Base-by-base conservation (phyloP, 30 jellyfish, hydroid and myxozoan genomes). In the Hydra vulgaris region DNA sequence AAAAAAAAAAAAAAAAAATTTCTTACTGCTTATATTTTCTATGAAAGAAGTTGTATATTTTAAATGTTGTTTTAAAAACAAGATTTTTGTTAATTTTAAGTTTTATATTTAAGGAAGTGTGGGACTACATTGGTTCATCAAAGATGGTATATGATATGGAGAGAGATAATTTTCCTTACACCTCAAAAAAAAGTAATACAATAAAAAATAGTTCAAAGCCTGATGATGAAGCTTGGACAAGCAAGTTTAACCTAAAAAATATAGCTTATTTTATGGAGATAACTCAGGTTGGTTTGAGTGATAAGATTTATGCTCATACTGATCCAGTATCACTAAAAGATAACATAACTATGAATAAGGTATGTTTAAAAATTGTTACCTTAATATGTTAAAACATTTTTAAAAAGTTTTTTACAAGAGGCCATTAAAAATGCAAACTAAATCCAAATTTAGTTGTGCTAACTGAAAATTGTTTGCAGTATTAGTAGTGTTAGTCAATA, bases 91-190 rank as follows among this genome's bases (percentile, higher is more conserved):
- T 53, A 26, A 76, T 76, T 52, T 76, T 54, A 1, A 0, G 19
- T 72, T 26, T 17, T 70, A 8, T 15, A 54, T 68, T 72, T 0
- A 74, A 92, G 98, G 98, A 92, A 92, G 95, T 84, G 15, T 92
- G 96, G 96, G 98, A 92, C 73, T 92, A 92, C 76, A 87, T 92
- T 92, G 98, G 98, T 15, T 92, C 98, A 15, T 92, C 98, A 18
- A 83, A 90, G 25, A 87, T 92, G 95, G 98, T 92, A 0, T 92
- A 87, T 88, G 98, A 92, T 73, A 92, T 92, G 98, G 91, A 92
- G 71, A 80, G 71, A 8, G 96, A 88, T 17, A 18, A 40, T 40
- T 92, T 92, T 72, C 98, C 98, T 0, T 87, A 92, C 72, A 18
- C 73, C 3, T 82, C 90, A 74, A 77, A 16, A 40, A n/a, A n/a